Conservation (phyloP, 1,140 invertebrate species). For the Uloborus diversus region DNA sequence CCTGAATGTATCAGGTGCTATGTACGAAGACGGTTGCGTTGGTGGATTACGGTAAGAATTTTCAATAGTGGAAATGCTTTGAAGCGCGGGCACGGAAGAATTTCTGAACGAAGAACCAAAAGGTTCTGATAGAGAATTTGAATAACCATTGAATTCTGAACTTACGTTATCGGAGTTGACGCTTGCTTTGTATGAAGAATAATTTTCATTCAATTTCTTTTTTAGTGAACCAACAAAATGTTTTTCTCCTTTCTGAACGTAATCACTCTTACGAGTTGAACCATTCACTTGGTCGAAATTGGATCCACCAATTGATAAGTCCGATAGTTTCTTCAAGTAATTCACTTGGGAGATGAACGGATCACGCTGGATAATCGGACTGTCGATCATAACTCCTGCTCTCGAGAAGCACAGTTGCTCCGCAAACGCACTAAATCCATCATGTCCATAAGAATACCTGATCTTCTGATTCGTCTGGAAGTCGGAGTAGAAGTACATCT, state of each 20-base stretch:
- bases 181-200: not conserved
- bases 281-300: slow-evolving; percentile 32
- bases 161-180: not conserved
- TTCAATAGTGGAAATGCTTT: too few species aligned
- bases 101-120: too few species aligned
- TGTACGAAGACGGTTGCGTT: too few species aligned
- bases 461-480: slow-evolving; percentile 43
- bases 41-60: too few species aligned
- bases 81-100: too few species aligned
- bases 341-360: slow-evolving; percentile 34
- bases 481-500: slow-evolving; percentile 33
- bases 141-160: slow-evolving; percentile 30
- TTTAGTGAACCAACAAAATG: slow-evolving; percentile 36
- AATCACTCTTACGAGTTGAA: slow-evolving; percentile 32
- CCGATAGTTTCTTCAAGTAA: slow-evolving; percentile 40
- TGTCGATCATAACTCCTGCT: slow-evolving; percentile 34
- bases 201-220: slow-evolving; percentile 34
- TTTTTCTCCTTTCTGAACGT: slow-evolving; percentile 45
- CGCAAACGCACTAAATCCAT: slow-evolving; percentile 39
- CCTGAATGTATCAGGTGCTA: too few species aligned
- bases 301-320: slow-evolving; percentile 8
- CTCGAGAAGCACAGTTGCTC: slow-evolving; percentile 39
- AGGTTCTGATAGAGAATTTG: not conserved
- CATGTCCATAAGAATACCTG: slow-evolving; percentile 24
- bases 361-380: not conserved